Conservation (phyloP, 2,888 invertebrate genomes). For the Rhimphoctona megacephalus region DNA sequence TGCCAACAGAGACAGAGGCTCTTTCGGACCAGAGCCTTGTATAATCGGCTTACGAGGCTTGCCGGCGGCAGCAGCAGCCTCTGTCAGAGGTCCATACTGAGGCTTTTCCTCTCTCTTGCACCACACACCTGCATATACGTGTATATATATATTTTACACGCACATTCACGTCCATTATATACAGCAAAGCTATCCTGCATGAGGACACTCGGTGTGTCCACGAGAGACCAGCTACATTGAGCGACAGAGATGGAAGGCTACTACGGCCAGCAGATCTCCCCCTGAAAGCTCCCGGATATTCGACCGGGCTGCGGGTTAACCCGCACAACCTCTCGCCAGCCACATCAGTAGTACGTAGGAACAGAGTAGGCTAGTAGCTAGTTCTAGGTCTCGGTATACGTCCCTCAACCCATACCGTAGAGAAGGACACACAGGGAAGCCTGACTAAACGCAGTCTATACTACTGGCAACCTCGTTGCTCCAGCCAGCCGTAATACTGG, state of each 20-base stretch:
- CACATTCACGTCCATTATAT: background rate
- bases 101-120: constrained; percentile 37
- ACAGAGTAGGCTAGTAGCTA: constrained; percentile 40
- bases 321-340: constrained; percentile 61
- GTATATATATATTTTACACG: background rate
- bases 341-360: constrained; percentile 45
- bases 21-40: constrained; percentile 72
- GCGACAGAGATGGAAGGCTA: constrained; percentile 57
- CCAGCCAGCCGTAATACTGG: constrained; percentile 42
- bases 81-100: constrained; percentile 62
- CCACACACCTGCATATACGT: background rate
- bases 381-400: constrained; percentile 41
- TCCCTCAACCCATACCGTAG: background rate
- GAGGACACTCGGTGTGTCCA: constrained; percentile 52
- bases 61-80: constrained; percentile 67
- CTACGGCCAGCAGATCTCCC: constrained; percentile 52
- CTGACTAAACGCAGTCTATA: constrained; percentile 58
- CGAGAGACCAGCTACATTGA: constrained; percentile 39
- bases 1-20: constrained; percentile 49
- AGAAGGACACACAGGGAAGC: constrained; percentile 31
- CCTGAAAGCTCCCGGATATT: constrained; percentile 67
- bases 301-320: constrained; percentile 62
- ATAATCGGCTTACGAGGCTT: constrained; percentile 83
- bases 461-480: constrained; percentile 44
- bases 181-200: constrained; percentile 20